These are phyloP conservation scores for Mayetiola destructor DNA, from an alignment of 2,888 invertebrate genomes.

Conservation along the genomic window DNA sequence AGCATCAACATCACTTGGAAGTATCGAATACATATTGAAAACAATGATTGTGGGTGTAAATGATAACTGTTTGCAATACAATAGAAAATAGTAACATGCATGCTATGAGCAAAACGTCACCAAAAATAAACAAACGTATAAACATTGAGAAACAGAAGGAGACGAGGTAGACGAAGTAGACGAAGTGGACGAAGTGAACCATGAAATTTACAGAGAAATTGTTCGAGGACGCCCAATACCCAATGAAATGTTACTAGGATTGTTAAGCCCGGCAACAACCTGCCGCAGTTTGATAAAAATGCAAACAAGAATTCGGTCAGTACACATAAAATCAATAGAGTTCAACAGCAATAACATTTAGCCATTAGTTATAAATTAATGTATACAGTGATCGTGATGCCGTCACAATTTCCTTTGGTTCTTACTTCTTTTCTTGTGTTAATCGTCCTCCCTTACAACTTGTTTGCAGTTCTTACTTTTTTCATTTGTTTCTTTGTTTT, in stretches of 20 bases:
- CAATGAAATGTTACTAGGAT: background rate
- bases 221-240: too few species aligned
- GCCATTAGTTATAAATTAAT: background rate
- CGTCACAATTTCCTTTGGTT: background rate
- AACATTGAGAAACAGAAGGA: background rate
- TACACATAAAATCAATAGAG: background rate
- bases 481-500: too few species aligned
- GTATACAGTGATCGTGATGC: too few species aligned
- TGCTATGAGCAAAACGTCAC: background rate
- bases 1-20: background rate
- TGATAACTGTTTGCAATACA: background rate
- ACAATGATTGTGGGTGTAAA: background rate
- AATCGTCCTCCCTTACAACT: background rate
- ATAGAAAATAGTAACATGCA: background rate
- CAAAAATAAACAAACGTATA: background rate
- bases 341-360: background rate
- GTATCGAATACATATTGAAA: background rate
- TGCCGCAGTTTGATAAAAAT: slow-evolving; percentile 1
- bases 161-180: too few species aligned
- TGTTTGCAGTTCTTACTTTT: background rate
- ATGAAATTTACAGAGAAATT: too few species aligned
- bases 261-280: slow-evolving; percentile 2
- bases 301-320: background rate
- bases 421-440: background rate
- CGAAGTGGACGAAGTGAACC: too few species aligned